These are phyloP conservation scores for Nerophis lumbriciformis DNA, from an alignment of 2,113 vertebrate genomes.

Conservation along the genomic window DNA sequence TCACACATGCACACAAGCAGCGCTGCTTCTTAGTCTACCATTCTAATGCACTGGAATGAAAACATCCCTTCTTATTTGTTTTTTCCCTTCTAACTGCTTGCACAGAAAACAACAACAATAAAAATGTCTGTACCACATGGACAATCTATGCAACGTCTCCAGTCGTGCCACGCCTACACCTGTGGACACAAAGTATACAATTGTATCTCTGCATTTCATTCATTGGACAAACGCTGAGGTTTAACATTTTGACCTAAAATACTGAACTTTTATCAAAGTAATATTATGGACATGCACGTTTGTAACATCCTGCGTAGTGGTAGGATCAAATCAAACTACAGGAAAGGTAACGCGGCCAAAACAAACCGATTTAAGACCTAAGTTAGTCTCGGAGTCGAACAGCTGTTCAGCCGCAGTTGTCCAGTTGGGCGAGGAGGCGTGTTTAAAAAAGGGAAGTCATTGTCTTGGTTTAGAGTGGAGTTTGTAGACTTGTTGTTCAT, in stretches of 20 bases:
- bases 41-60: slow-evolving; percentile 27
- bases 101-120: slow-evolving; percentile 21
- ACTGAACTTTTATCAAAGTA: too few species aligned
- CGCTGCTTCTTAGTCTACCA: slow-evolving; percentile 26
- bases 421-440: slow-evolving; percentile 48
- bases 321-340: too few species aligned
- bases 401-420: slow-evolving; percentile 74
- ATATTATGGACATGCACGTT: too few species aligned
- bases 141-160: not conserved
- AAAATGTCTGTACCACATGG: slow-evolving; percentile 9
- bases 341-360: too few species aligned
- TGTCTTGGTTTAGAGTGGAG: slow-evolving; percentile 16
- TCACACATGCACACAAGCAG: slow-evolving; percentile 35
- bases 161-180: not conserved
- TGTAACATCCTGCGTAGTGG: too few species aligned
- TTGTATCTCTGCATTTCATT: too few species aligned
- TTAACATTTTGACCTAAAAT: too few species aligned
- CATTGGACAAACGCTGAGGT: too few species aligned
- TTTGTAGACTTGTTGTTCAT: slow-evolving; percentile 29
- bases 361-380: too few species aligned
- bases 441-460: slow-evolving; percentile 20
- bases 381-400: slow-evolving; percentile 48
- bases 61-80: slow-evolving; percentile 8
- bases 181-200: not conserved
- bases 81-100: slow-evolving; percentile 50